Evolutionary conservation across 2,113 vertebrate genomes (phyloP).

Genomic region (Thryonomys swinderianus): DNA sequence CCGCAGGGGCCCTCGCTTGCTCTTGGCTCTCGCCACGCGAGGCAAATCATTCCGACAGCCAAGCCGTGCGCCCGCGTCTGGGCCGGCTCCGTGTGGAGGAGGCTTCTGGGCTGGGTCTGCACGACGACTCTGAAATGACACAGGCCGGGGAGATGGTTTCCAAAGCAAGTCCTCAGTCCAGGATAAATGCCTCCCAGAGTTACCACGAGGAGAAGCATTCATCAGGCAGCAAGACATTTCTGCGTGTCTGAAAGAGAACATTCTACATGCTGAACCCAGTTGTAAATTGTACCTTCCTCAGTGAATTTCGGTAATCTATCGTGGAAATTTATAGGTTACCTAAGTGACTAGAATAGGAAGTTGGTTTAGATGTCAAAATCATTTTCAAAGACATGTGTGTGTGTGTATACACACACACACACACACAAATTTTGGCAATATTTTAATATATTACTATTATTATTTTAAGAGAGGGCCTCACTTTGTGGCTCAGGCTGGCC

Average conservation of each 20-base stretch:
- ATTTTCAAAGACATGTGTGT: constrained; percentile 45
- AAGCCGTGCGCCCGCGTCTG: constrained; percentile 41
- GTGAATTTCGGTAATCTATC: constrained; percentile 42
- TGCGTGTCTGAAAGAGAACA: constrained; percentile 57
- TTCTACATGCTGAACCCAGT: constrained; percentile 58
- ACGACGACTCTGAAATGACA: constrained; percentile 85
- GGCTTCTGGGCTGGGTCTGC: constrained; percentile 71
- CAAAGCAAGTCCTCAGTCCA: constrained; percentile 66
- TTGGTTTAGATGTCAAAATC: constrained; percentile 37
- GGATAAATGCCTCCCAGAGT: constrained; percentile 60
- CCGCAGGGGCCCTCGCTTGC: constrained; percentile 19
- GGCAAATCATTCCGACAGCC: constrained; percentile 76
- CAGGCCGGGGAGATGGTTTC: constrained; percentile 59
- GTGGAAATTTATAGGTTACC: constrained; percentile 18
- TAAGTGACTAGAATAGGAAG: constrained; percentile 61
- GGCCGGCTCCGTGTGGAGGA: constrained; percentile 44
- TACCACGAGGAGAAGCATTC: constrained; percentile 17
- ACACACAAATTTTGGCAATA: neutral
- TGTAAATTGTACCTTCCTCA: constrained; percentile 17
- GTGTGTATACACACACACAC: neutral
- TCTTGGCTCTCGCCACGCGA: constrained; percentile 48
- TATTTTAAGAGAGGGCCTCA: no score
- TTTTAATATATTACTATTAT: neutral
- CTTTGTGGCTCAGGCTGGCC: no score
- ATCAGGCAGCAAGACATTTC: constrained; percentile 58